Evolutionary conservation across 2,888 invertebrate species (phyloP), one percentile per base, ranked within the genome.

Genomic region (Zygaena filipendulae): DNA sequence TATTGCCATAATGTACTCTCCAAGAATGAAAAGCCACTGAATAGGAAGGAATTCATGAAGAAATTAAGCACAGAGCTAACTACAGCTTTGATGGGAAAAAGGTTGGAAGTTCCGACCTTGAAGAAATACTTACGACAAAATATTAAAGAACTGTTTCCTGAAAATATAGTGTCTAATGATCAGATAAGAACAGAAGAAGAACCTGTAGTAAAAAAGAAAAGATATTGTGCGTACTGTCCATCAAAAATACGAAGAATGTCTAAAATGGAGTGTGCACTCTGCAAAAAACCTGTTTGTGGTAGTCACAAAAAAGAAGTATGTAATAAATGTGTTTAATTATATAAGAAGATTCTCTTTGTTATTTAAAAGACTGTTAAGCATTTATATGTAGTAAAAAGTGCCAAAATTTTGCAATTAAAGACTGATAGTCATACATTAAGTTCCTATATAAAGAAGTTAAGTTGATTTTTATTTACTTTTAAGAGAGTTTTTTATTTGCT

Each of bases 1-100:
- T 33, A 36, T 22, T 20, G 31, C 20, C 26, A 31, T 25, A 37
- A 37, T 23, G 23, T 22, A 19, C n/a, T 20, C 2, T n/a, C 4
- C 6, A 27, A 33, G 12, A 19, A 23, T 18, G 13, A 26, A 24
- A 33, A 33, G 13, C 27, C 27, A 14, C n/a, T 30, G 14, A 30
- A 25, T 12, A 19, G 30, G 11, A 26, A 21, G 24, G 22, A 26
- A 21, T 34, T 25, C 21, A 30, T 30, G 30, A 33, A 34, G 11
- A 21, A 26, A 20, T 20, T 34, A 8, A 31, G 31, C 23, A 31
- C 35, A 7, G 21, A 35, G 5, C 26, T 30, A 25, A 19, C 21
- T 3, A 24, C 27, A 11, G 25, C 22, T 8, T 30, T 24, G 30
- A 34, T 27, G 30, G 11, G 12, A 22, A 20, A 33, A 18, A 19